Base-by-base conservation (phyloP, 2,113 vertebrate species). In the Nothocercus julius region DNA sequence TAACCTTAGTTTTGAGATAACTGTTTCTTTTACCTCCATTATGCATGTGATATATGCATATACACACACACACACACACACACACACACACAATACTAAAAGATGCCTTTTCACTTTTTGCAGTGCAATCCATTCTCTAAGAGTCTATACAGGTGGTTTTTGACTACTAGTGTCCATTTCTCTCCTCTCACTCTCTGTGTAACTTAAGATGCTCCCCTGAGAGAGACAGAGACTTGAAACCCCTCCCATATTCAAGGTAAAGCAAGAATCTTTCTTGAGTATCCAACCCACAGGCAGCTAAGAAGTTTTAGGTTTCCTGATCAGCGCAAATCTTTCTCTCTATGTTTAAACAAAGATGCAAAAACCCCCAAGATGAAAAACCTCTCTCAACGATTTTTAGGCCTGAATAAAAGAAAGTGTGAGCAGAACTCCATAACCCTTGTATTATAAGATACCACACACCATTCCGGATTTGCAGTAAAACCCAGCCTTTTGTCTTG, bases 131-230 rank as follows among this genome's bases (percentile, higher is more conserved):
- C 4, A 4, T 38, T 77, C 25, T 58, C 30, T 30, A 0, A 84
- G 25, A 75, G 19, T 42, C 7, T 1, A 1, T 13, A 15, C 17
- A 40, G 24, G 6, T 40, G 14, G 9, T 93, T 61, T 61, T 53
- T 56, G 9, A 45, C 2, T 4, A 34, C 22, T 2, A 9, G 16
- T 7, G n/a, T 45, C 3, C 4, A 3, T 22, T 0, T 40, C 28
- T 62, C 30, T 47, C 22, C 24, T 42, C 15, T 56, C 68, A 36
- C 7, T 45, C 30, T 49, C 27, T 34, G 10, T 76, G 18, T n/a
- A 75, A 27, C 5, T 76, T 19, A 54, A 34, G 16, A 49, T 36
- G 30, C 4, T 47, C 28, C 34, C 2, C 40, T 49, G 4, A 49
- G 25, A 21, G 21, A 21, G 21, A 20, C 14, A 89, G 7, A 87